These are phyloP conservation scores for Butastur rufipennis DNA, from an alignment of 2,113 vertebrate species.

Conservation along the genomic window DNA sequence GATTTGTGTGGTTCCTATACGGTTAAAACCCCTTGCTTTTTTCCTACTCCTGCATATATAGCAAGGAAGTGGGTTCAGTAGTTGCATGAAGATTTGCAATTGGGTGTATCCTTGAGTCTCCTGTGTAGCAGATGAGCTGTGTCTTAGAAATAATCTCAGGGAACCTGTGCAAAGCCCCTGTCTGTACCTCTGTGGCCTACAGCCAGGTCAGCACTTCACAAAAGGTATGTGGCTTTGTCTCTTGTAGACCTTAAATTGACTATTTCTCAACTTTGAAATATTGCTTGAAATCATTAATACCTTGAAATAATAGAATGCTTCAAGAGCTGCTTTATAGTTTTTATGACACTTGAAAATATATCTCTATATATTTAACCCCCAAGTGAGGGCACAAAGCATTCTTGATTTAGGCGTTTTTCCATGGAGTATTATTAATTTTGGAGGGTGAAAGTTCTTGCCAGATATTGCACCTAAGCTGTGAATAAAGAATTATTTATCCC, in stretches of 20 bases:
- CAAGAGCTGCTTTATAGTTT: neutral
- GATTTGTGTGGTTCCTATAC: neutral
- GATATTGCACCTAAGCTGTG: neutral
- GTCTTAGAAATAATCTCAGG: neutral
- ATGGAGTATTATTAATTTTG: neutral
- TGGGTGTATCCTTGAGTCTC: neutral
- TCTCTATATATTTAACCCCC: neutral
- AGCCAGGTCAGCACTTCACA: neutral
- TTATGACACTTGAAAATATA: neutral
- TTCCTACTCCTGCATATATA: neutral
- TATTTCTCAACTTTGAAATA: neutral
- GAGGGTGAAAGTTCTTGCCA: neutral
- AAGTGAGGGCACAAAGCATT: neutral
- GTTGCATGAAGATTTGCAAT: accelerated
- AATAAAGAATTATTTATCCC: neutral
- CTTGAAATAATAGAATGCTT: neutral
- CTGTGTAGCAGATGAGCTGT: neutral
- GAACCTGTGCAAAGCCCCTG: neutral
- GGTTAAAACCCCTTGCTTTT: neutral
- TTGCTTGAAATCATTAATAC: neutral
- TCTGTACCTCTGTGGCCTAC: neutral
- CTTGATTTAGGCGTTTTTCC: neutral
- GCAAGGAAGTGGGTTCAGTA: neutral
- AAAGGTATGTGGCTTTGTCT: neutral
- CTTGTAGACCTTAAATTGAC: neutral